phyloP scores from a whole-genome alignment of 2,113 vertebrate species.

The Nycticebus coucang region DNA sequence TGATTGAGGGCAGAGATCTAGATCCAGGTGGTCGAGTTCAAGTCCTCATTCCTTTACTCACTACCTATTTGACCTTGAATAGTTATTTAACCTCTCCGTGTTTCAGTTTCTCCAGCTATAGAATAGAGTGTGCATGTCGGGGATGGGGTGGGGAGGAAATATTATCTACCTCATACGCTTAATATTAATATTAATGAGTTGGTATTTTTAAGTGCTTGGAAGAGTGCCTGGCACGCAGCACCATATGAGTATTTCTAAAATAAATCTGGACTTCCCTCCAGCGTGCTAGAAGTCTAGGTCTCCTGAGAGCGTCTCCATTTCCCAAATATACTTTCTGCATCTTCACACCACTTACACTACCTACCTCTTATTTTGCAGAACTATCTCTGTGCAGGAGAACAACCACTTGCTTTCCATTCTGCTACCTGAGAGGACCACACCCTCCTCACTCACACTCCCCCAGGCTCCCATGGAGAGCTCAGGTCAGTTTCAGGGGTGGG shows the following conservation, averaged over 20 bases:
- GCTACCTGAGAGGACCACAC: constrained; percentile 42
- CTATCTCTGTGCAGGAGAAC: neutral
- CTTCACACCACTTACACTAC: neutral
- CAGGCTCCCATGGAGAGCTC: constrained; percentile 71
- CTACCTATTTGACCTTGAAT: neutral
- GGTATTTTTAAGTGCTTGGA: neutral
- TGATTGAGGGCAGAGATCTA: neutral
- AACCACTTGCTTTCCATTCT: constrained; percentile 26
- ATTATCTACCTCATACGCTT: neutral
- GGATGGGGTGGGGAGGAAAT: neutral
- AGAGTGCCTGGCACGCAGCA: neutral
- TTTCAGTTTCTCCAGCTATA: neutral
- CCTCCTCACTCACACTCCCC: neutral
- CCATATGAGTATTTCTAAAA: neutral
- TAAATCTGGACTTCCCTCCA: neutral
- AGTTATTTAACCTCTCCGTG: neutral
- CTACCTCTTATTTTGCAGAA: constrained; percentile 71
- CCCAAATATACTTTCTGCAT: neutral
- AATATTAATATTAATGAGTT: neutral
- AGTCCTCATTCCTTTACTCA: neutral
- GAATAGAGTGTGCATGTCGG: too few species aligned
- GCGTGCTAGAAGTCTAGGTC: neutral
- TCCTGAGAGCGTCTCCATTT: neutral
- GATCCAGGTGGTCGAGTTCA: neutral
- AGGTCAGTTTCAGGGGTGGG: constrained; percentile 61